A percentile compares a stretch with the other conserved stretches of the same genome.
phyloP scores from a whole-genome alignment of 1,140 invertebrate genomes.

The Caenorhabditis remanei region DNA sequence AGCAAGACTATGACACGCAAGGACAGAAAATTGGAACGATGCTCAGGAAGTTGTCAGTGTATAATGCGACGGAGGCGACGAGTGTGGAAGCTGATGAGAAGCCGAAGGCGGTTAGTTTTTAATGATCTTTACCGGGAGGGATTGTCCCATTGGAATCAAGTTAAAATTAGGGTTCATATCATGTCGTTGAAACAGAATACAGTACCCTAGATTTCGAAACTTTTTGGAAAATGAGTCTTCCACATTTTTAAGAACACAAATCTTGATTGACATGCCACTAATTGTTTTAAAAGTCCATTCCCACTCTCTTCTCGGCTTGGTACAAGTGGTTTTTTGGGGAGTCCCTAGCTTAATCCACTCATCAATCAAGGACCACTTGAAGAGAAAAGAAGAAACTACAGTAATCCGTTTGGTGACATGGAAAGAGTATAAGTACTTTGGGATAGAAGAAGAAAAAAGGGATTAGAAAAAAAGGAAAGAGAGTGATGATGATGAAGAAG shows the following conservation, averaged over 20 bases:
- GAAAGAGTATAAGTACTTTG: slow-evolving; percentile 23
- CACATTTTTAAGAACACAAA: too few relatives aligned
- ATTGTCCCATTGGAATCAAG: too few relatives aligned
- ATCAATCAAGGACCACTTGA: slow-evolving; percentile 52
- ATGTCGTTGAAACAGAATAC: too few relatives aligned
- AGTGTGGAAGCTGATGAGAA: slow-evolving; percentile 73
- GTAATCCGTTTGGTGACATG: slow-evolving; percentile 47
- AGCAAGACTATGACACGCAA: slow-evolving; percentile 77
- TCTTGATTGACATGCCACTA: not conserved
- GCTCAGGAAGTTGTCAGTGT: slow-evolving; percentile 76
- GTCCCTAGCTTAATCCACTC: slow-evolving; percentile 38
- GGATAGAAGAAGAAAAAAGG: not conserved
- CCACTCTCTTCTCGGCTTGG: not conserved
- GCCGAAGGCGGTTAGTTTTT: slow-evolving; percentile 60
- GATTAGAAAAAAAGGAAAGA: not conserved
- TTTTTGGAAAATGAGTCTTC: too few relatives aligned
- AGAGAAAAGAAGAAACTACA: slow-evolving; percentile 13
- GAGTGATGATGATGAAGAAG: not conserved
- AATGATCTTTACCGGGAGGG: not conserved
- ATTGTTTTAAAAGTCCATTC: not conserved
- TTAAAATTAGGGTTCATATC: too few relatives aligned
- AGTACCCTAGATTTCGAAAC: too few relatives aligned
- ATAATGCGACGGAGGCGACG: slow-evolving; percentile 73
- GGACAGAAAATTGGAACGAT: slow-evolving; percentile 78
- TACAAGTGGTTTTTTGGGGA: not conserved